phyloP scores from a whole-genome alignment of 2,797 vertebrate species.

The Petrocephalus schoutedeni region DNA sequence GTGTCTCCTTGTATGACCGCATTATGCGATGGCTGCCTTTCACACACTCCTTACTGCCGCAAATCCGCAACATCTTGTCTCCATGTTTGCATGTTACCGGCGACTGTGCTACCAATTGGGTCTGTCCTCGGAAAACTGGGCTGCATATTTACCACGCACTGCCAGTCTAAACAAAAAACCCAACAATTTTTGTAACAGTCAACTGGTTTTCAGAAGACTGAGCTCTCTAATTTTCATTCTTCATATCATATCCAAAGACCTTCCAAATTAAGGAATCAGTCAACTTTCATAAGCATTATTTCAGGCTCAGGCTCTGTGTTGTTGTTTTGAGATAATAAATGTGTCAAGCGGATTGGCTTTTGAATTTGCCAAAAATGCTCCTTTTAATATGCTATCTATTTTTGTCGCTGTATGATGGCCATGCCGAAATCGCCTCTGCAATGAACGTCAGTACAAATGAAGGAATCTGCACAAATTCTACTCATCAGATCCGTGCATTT shows the following conservation, averaged over 20 bases:
- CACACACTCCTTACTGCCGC: slow-evolving; percentile 23
- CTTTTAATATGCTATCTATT: not conserved
- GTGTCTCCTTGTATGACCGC: not conserved
- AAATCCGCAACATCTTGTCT: slow-evolving; percentile 30
- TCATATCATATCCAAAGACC: not conserved
- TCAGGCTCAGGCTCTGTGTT: not conserved
- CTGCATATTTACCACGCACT: not conserved
- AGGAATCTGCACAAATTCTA: not conserved
- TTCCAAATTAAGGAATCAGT: not conserved
- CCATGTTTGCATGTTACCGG: slow-evolving; percentile 27
- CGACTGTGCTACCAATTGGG: not conserved
- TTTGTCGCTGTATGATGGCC: not conserved
- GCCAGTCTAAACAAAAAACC: not conserved
- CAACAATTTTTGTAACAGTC: slow-evolving; percentile 21
- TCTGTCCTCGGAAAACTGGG: not conserved
- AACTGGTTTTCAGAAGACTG: not conserved
- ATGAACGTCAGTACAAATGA: not conserved
- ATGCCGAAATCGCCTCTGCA: not conserved
- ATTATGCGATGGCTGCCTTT: slow-evolving; percentile 46
- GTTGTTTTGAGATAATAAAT: not conserved
- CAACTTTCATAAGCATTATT: not conserved
- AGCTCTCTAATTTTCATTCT: not conserved
- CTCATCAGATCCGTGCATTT: not conserved
- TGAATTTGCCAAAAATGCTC: not conserved
- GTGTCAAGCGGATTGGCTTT: not conserved